Percentiles rank a stretch among this genome's conserved stretches.
phyloP scores from a whole-genome alignment of 2,113 vertebrate genomes.

The Gymnobelideus leadbeateri region DNA sequence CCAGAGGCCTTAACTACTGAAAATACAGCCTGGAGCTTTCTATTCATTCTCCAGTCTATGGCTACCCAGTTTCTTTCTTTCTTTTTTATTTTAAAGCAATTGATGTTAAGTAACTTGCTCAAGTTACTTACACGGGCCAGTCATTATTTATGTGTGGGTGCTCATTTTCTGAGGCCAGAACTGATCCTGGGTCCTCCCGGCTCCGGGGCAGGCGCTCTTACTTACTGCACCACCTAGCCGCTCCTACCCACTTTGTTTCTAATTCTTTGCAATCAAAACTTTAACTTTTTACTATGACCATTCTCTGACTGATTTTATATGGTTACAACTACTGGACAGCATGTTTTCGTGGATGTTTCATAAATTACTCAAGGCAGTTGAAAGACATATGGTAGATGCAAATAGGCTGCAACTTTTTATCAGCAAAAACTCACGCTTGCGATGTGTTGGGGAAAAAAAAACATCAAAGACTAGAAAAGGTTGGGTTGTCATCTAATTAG shows the following conservation, averaged over 20 bases:
- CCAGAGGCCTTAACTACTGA: neutral
- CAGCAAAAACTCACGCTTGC: neutral
- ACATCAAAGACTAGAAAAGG: neutral
- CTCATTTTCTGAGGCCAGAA: too few species aligned
- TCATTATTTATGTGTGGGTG: too few species aligned
- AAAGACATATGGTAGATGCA: neutral
- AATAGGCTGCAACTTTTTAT: neutral
- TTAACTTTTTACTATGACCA: neutral
- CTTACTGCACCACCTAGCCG: too few species aligned
- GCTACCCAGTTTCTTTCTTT: neutral
- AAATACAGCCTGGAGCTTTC: neutral
- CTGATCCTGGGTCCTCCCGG: too few species aligned
- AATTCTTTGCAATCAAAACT: neutral
- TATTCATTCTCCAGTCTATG: neutral
- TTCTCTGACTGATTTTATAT: neutral
- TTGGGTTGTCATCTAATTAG: neutral
- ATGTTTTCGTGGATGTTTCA: neutral
- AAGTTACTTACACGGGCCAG: too few species aligned
- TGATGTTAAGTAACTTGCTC: too few species aligned
- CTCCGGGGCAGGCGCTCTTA: too few species aligned
- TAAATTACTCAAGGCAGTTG: neutral
- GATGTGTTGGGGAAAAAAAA: neutral
- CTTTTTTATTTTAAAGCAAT: too few species aligned
- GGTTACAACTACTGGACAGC: neutral
- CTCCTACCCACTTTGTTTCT: neutral